A percentile compares a stretch with the other conserved stretches of the same genome.
Evolutionary conservation across 2,113 vertebrate species (phyloP).

Genomic region (Toxostoma redivivum): DNA sequence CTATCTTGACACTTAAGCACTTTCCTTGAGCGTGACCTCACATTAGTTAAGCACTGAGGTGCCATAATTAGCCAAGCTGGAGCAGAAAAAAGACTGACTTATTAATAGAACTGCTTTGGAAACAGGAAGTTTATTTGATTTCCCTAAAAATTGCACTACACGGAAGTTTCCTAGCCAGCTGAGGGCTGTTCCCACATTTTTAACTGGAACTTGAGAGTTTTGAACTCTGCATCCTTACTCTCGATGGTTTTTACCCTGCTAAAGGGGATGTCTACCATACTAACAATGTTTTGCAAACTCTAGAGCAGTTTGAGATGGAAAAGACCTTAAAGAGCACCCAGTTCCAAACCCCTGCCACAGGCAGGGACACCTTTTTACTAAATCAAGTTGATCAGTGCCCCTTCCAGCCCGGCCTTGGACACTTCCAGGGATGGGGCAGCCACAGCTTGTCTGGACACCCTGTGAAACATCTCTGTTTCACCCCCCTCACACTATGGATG

Average conservation of each 20-base stretch:
- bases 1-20: background rate
- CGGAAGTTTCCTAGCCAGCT: background rate
- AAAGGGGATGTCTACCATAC: background rate
- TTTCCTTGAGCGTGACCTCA: background rate
- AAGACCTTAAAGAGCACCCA: background rate
- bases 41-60: background rate
- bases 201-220: background rate
- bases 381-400: background rate
- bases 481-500: background rate
- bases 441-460: background rate
- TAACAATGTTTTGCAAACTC: background rate
- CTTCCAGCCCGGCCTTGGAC: background rate
- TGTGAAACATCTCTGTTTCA: background rate
- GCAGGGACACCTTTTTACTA: background rate
- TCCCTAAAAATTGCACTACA: background rate
- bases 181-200: background rate
- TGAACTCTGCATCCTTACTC: background rate
- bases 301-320: background rate
- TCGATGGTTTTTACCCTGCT: background rate
- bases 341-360: background rate
- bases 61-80: background rate
- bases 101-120: slow-evolving; percentile 41
- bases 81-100: background rate
- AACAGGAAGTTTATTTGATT: slow-evolving; percentile 30
- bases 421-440: background rate